Conservation (phyloP, 2,888 invertebrate genomes). For the Acrobasis consociella region DNA sequence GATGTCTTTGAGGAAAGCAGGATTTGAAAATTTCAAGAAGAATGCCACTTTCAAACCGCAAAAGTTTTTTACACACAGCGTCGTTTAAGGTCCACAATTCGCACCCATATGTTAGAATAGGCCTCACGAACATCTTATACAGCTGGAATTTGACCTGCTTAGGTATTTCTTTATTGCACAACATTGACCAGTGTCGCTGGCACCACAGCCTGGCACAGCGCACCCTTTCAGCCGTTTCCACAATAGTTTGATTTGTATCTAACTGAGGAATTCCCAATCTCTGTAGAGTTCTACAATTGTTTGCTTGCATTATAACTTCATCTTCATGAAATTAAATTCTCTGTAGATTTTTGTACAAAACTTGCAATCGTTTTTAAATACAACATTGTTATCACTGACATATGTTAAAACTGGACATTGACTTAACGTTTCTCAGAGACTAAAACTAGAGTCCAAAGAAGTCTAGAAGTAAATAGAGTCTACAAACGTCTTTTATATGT, state of each 20-base stretch:
- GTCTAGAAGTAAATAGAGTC: too few relatives aligned
- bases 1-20: constrained; percentile 46
- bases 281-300: constrained; percentile 4
- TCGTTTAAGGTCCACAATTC: constrained; percentile 54
- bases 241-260: constrained; percentile 35
- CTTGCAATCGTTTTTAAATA: background rate
- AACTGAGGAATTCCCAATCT: constrained; percentile 44
- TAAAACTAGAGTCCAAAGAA: too few relatives aligned
- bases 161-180: constrained; percentile 43
- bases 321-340: background rate
- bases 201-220: constrained; percentile 57
- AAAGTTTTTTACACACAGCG: constrained; percentile 38
- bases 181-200: constrained; percentile 41
- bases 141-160: constrained; percentile 48
- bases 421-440: too few relatives aligned
- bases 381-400: background rate
- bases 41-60: constrained; percentile 48
- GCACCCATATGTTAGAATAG: constrained; percentile 61
- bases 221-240: constrained; percentile 51
- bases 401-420: too few relatives aligned
- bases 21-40: constrained; percentile 57
- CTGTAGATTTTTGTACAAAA: background rate
- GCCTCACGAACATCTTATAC: constrained; percentile 54
- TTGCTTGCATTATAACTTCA: constrained; percentile 33
- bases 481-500: too few relatives aligned